A percentile compares a stretch with the other conserved stretches of the same genome.
Evolutionary conservation across 2,888 invertebrate genomes (phyloP).

Genomic region (Netelia virgata): DNA sequence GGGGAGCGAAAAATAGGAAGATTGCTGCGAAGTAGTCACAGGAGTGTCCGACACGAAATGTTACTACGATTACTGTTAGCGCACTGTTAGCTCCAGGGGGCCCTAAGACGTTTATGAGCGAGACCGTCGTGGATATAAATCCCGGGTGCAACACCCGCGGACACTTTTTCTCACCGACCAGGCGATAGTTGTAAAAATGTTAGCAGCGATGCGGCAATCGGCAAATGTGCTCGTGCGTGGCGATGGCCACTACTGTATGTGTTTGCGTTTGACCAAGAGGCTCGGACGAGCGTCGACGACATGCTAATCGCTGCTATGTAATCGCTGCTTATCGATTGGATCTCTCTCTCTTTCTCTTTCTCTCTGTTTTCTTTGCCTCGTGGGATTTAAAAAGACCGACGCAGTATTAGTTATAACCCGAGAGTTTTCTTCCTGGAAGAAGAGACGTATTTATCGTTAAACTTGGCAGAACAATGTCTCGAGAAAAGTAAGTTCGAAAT

Average conservation of each 20-base stretch:
- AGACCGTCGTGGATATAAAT: conserved; percentile 50
- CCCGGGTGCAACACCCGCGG: conserved; percentile 42
- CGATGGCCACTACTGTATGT: background rate
- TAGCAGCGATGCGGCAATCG: conserved; percentile 8
- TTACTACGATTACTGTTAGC: conserved; percentile 36
- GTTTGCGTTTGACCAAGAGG: conserved; percentile 1
- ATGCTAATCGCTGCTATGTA: conserved; percentile 41
- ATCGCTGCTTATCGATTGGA: conserved; percentile 42
- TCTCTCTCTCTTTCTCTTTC: conserved; percentile 26
- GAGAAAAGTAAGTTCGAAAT: background rate
- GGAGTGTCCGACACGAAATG: conserved; percentile 42
- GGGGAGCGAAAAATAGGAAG: conserved; percentile 8
- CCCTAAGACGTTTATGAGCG: conserved; percentile 43
- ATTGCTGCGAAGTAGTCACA: conserved; percentile 2
- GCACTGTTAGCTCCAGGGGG: conserved; percentile 21
- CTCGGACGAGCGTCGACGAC: conserved; percentile 23
- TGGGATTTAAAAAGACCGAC: conserved; percentile 42
- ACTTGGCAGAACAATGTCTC: background rate
- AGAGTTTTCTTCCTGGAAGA: conserved; percentile 37
- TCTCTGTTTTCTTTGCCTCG: conserved; percentile 17
- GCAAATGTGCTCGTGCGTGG: conserved; percentile 36
- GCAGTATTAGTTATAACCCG: conserved; percentile 2
- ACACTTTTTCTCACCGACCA: conserved; percentile 37
- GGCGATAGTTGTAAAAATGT: conserved; percentile 21
- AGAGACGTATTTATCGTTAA: conserved; percentile 6